These are phyloP conservation scores for Ophion ellenae DNA, from an alignment of 2,888 invertebrate species.

Conservation along the genomic window DNA sequence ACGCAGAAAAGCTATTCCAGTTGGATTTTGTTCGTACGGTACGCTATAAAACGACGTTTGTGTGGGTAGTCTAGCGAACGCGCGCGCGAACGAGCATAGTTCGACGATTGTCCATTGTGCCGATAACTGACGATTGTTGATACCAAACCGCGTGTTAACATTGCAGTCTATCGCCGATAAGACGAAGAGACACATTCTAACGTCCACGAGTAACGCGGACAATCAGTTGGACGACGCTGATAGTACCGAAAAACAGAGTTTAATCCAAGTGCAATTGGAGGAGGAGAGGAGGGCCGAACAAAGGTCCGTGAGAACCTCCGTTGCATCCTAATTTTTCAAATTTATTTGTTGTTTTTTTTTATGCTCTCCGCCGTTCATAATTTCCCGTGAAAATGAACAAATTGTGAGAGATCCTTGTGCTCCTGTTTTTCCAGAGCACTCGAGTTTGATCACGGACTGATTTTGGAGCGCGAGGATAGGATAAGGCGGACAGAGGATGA, in stretches of 20 bases:
- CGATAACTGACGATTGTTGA: not conserved
- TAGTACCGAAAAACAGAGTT: constrained; percentile 74
- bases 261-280: constrained; percentile 78
- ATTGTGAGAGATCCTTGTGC: not conserved
- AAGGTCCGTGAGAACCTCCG: constrained; percentile 72
- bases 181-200: constrained; percentile 80
- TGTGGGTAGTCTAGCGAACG: no score
- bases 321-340: not conserved
- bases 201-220: constrained; percentile 72
- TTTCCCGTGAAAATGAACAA: no score
- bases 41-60: no score
- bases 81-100: no score
- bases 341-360: not conserved
- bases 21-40: no score
- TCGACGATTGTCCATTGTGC: not conserved
- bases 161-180: constrained; percentile 79
- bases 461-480: constrained; percentile 91
- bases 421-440: constrained; percentile 85
- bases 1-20: not conserved
- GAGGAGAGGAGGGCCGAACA: constrained; percentile 75
- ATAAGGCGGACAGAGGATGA: constrained; percentile 92
- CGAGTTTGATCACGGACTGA: constrained; percentile 92
- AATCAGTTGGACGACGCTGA: constrained; percentile 75
- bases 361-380: not conserved
- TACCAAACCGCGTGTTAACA: not conserved